Evolutionary conservation across 2,888 invertebrate species (phyloP).

Genomic region (Nasonia oneida): DNA sequence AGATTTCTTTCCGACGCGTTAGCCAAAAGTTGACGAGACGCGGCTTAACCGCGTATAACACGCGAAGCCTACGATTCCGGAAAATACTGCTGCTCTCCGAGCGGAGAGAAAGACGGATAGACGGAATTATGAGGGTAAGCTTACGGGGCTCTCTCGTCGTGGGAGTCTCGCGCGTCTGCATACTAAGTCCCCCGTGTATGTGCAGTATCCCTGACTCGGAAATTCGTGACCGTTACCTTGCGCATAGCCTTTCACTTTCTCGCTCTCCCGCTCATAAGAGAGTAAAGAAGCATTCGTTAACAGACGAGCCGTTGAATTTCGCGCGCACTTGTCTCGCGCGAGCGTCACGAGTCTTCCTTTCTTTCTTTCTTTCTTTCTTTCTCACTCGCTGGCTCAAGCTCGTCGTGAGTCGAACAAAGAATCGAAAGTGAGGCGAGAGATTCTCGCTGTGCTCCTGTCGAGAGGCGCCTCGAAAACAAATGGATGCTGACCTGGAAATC

Average conservation of each 20-base stretch:
- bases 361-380: constrained; percentile 57
- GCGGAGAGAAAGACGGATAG: neutral
- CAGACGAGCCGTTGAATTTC: neutral
- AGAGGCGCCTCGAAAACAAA: constrained; percentile 53
- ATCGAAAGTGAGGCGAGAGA: constrained; percentile 53
- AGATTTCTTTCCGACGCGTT: neutral
- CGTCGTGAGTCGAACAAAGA: constrained; percentile 53
- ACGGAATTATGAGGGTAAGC: constrained; percentile 43
- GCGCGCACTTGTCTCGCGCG: constrained; percentile 41
- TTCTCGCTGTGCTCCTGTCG: constrained; percentile 30
- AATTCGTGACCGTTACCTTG: constrained; percentile 61
- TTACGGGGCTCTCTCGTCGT: constrained; percentile 6
- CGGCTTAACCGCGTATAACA: neutral
- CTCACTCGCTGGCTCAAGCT: neutral
- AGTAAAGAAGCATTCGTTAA: neutral
- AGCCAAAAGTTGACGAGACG: constrained; percentile 17
- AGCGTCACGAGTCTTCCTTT: constrained; percentile 36
- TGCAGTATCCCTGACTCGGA: constrained; percentile 5
- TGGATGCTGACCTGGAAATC: constrained; percentile 54
- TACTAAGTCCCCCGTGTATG: neutral
- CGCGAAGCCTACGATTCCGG: neutral
- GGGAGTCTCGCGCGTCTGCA: constrained; percentile 1
- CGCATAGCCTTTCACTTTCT: constrained; percentile 58
- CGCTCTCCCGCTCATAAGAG: constrained; percentile 25
- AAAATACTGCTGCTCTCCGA: constrained; percentile 1